Evolutionary conservation across 1,140 invertebrate species (phyloP), one percentile per base, ranked within the genome.

Genomic region (Heliothis subflexa): DNA sequence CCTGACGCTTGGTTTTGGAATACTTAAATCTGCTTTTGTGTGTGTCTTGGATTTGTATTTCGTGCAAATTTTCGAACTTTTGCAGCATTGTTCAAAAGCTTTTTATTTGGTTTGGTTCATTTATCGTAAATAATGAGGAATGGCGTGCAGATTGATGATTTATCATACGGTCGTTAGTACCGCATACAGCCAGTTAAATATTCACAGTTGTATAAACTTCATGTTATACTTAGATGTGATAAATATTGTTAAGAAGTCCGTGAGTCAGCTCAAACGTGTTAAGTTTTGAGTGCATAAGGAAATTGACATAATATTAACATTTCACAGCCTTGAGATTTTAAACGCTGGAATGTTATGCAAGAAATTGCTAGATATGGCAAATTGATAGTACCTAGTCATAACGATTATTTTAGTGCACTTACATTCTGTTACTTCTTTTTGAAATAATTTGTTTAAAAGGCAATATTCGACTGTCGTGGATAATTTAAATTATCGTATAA

Each of bases 281-380:
- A 62, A 64, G 49, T 62, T 75, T 74, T 50, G 21, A 57, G 55
- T 74, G 49, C 45, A 52, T 62, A 40, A 75, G 59, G 73, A 75
- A 75, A 49, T 75, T 75, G 73, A 52, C 73, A 64, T 75, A 25
- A 62, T 10, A 64, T 57, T 25, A 73, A 47, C 40, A 49, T 73
- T 73, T 59, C 18, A 18, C 16, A 49, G 45, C 71, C 55, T 59
- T 73, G 55, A 40, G 47, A 49, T 70, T 55, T 45, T 62, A 12
- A 47, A 33, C 52, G 33, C 3, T 40, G 71, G 71, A 73, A 73
- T 57, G 50, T 45, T 57, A 72, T 55, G 13, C 61, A 64, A 64
- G 52, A 18, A 59, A 61, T 47, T 49, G 50, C 13, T 14, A 14
- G 33, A 71, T 50, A 33, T 70, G 9, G 49, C 21, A 40, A 18